Conservation (phyloP, 2,888 invertebrate genomes). For the Agrochola lota region DNA sequence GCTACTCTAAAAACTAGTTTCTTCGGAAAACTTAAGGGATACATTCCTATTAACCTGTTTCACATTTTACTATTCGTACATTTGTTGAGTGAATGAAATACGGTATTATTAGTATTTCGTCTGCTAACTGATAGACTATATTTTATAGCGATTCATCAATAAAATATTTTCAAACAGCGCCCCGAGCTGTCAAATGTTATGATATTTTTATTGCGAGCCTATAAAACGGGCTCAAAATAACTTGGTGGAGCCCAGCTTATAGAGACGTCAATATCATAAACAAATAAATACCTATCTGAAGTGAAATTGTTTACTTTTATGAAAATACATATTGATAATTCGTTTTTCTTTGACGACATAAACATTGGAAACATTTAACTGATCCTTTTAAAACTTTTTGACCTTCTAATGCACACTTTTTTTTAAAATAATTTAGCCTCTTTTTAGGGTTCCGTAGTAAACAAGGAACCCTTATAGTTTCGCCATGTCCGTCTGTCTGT, state of each 20-base stretch:
- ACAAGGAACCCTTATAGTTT: too few species aligned
- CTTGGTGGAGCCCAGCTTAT: constrained; percentile 52
- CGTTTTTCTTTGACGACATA: not conserved
- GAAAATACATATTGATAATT: not conserved
- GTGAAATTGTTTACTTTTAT: constrained; percentile 22
- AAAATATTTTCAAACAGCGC: constrained; percentile 68
- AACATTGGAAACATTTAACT: not conserved
- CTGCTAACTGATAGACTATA: constrained; percentile 61
- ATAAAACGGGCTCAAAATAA: constrained; percentile 65
- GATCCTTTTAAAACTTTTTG: not conserved
- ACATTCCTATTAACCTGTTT: not conserved
- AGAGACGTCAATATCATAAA: constrained; percentile 35
- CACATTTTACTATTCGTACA: too few species aligned
- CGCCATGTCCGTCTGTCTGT: too few species aligned
- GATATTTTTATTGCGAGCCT: constrained; percentile 67
- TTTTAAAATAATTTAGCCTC: not conserved
- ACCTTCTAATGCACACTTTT: not conserved
- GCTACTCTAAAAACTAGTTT: too few species aligned
- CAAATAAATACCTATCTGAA: not conserved
- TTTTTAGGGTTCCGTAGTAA: too few species aligned
- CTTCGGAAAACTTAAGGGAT: not conserved
- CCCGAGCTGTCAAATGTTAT: constrained; percentile 68
- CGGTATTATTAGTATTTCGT: constrained; percentile 35
- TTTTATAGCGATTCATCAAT: constrained; percentile 65
- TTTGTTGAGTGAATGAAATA: constrained; percentile 45